Evolutionary conservation across 2,113 vertebrate species (phyloP).

Genomic region (Ceyx cyanopectus): DNA sequence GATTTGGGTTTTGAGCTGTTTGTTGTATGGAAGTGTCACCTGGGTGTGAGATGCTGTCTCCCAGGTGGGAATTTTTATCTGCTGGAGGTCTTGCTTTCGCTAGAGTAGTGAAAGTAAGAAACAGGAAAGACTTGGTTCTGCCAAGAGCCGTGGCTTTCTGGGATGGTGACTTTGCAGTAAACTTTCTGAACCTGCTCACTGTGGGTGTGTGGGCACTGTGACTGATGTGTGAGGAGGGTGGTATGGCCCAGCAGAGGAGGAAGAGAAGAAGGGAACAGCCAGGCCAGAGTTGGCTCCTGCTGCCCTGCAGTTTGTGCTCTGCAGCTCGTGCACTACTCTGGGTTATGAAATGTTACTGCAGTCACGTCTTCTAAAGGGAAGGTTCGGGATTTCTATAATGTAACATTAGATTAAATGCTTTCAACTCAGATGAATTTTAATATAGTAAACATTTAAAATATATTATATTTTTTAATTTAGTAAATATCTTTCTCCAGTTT

Average conservation of each 20-base stretch:
- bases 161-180: background rate
- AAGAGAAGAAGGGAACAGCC: background rate
- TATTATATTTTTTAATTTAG: background rate
- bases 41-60: background rate
- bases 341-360: background rate
- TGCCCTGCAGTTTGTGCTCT: background rate
- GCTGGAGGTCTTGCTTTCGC: background rate
- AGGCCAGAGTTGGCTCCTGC: background rate
- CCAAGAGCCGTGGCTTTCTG: accelerated
- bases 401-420: background rate
- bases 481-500: background rate
- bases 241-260: background rate
- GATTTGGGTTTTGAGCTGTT: background rate
- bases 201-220: background rate
- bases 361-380: background rate
- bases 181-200: background rate
- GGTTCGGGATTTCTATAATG: background rate
- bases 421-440: background rate
- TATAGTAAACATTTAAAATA: background rate
- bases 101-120: background rate
- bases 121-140: background rate
- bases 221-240: background rate
- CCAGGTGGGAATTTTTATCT: background rate
- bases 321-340: accelerated
- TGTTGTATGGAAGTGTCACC: background rate